Conservation (phyloP, 2,797 vertebrate species). For the Furcifer pardalis region DNA sequence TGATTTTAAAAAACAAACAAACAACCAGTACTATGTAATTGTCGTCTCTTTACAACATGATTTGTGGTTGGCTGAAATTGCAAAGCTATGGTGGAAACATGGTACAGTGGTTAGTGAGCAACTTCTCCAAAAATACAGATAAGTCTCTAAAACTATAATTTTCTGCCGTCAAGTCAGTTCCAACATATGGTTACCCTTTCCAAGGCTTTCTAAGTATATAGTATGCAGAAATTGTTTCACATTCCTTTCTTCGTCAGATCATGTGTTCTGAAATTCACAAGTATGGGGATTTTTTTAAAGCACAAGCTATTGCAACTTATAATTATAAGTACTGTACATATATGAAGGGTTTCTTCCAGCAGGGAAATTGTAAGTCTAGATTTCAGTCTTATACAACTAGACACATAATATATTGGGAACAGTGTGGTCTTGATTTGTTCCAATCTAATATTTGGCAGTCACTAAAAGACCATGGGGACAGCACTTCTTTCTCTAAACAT, state of each 20-base stretch:
- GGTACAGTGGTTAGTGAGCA: background rate
- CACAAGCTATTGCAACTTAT: background rate
- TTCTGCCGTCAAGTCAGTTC: too few species aligned
- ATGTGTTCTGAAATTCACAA: background rate
- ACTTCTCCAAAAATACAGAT: background rate
- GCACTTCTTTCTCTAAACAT: slow-evolving; percentile 13
- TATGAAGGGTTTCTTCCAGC: background rate
- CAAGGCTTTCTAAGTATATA: too few species aligned
- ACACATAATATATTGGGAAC: background rate
- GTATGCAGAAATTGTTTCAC: too few species aligned
- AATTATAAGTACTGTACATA: too few species aligned
- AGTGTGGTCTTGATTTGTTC: slow-evolving; percentile 22
- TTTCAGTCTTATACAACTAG: background rate
- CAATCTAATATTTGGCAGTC: slow-evolving; percentile 25
- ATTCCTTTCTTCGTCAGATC: background rate
- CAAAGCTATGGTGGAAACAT: background rate
- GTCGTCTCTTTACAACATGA: background rate
- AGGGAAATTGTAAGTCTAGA: background rate
- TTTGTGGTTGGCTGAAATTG: background rate
- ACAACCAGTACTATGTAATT: too few species aligned
- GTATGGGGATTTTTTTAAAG: background rate
- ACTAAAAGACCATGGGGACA: background rate
- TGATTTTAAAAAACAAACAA: too few species aligned
- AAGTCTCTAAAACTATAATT: background rate
- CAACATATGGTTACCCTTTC: too few species aligned